Percentiles rank a stretch among this genome's conserved stretches.
Evolutionary conservation across 2,797 vertebrate species (phyloP).

Genomic region (Nasua narica): DNA sequence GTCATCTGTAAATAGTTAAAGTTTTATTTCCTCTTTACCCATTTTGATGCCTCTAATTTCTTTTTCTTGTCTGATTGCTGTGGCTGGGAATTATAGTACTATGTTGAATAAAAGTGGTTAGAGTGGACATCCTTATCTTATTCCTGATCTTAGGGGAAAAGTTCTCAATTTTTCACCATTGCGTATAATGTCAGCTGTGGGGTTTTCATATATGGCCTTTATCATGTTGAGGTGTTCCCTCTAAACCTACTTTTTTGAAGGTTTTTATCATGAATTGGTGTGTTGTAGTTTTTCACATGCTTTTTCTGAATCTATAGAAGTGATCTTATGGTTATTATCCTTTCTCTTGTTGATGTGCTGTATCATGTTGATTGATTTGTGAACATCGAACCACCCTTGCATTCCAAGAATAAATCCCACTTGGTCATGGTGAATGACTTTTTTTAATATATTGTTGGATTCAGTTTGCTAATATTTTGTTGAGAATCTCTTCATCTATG

Average conservation of each 20-base stretch:
- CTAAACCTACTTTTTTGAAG: neutral
- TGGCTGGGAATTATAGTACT: neutral
- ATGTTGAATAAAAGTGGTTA: neutral
- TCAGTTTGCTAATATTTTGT: neutral
- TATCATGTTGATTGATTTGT: neutral
- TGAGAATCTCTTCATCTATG: neutral
- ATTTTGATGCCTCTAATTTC: neutral
- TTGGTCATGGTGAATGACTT: neutral
- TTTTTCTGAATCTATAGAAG: neutral
- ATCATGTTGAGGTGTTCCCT: neutral
- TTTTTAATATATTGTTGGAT: neutral
- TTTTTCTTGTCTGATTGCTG: neutral
- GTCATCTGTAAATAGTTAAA: neutral
- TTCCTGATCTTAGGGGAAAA: neutral
- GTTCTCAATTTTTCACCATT: neutral
- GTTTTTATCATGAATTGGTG: neutral
- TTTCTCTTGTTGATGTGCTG: neutral
- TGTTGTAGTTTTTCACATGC: neutral
- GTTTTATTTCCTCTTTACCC: neutral
- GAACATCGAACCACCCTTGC: neutral
- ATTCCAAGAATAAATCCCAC: neutral
- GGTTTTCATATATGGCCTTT: neutral
- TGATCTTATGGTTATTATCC: neutral
- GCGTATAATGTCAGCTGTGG: neutral
- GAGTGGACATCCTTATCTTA: neutral